A percentile compares a stretch with the other conserved stretches of the same genome.
phyloP scores from a whole-genome alignment of 2,113 vertebrate genomes.

The Lota lota region DNA sequence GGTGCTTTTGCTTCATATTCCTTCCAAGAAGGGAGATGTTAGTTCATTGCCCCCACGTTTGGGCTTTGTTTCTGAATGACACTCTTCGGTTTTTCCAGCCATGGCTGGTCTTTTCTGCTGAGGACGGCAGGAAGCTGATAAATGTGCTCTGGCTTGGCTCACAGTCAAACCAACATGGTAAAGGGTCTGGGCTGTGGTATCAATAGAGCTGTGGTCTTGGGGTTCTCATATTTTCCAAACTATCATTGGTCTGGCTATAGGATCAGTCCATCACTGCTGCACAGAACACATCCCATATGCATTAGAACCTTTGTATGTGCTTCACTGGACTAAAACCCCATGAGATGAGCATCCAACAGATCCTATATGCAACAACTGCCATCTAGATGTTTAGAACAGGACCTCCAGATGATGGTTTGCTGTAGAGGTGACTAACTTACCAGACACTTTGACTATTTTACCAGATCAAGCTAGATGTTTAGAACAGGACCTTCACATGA shows the following conservation, averaged over 20 bases:
- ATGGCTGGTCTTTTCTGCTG: constrained; percentile 57
- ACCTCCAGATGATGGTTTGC: not conserved
- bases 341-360: too few species aligned
- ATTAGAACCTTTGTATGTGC: not conserved
- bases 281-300: not conserved
- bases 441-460: too few species aligned
- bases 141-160: constrained; percentile 53
- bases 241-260: constrained; percentile 40
- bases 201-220: constrained; percentile 33
- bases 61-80: constrained; percentile 11
- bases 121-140: constrained; percentile 47
- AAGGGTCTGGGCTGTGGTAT: constrained; percentile 22
- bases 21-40: too few species aligned
- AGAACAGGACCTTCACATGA: not conserved
- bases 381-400: not conserved
- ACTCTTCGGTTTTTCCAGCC: constrained; percentile 53
- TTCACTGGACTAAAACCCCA: too few species aligned
- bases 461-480: not conserved
- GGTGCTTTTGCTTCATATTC: too few species aligned
- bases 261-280: constrained; percentile 30
- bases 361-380: not conserved
- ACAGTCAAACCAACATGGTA: constrained; percentile 33
- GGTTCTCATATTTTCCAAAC: constrained; percentile 59
- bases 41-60: too few species aligned
- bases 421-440: not conserved